A percentile compares a stretch with the other conserved stretches of the same genome.
phyloP scores from a whole-genome alignment of 2,113 vertebrate genomes.

The Xyrauchen texanus region DNA sequence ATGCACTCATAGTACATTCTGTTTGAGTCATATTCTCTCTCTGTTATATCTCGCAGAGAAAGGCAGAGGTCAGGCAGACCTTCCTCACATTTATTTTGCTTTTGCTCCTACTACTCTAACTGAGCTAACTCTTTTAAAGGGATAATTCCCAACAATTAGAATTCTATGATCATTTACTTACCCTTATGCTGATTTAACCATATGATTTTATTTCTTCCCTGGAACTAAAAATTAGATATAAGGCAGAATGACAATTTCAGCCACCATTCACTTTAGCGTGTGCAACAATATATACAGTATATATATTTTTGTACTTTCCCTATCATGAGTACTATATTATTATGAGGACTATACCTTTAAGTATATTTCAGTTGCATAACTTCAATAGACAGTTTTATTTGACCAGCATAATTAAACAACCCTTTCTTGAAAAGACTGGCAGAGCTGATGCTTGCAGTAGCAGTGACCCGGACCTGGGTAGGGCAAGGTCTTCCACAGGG shows the following conservation, averaged over 20 bases:
- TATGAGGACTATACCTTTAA: no score
- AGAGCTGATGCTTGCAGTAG: background rate
- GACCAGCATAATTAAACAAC: conserved; percentile 45
- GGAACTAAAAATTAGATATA: no score
- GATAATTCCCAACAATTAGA: background rate
- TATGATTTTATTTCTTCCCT: no score
- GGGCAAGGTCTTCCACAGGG: conserved; percentile 15
- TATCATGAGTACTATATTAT: no score
- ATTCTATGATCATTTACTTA: background rate
- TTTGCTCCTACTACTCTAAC: background rate
- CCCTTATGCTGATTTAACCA: no score
- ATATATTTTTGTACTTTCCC: no score
- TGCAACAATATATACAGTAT: no score
- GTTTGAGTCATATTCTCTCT: conserved; percentile 10
- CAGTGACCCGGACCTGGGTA: background rate
- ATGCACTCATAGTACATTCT: conserved; percentile 34
- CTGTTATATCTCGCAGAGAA: conserved; percentile 19
- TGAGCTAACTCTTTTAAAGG: conserved; percentile 12
- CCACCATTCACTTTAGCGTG: no score
- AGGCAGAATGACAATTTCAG: no score
- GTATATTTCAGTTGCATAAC: no score
- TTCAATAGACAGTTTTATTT: conserved; percentile 19
- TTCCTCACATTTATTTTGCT: background rate
- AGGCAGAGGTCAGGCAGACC: conserved; percentile 14
- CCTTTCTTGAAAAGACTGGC: conserved; percentile 10